Evolutionary conservation across 2,113 vertebrate genomes (phyloP).

Genomic region (Vidua macroura): DNA sequence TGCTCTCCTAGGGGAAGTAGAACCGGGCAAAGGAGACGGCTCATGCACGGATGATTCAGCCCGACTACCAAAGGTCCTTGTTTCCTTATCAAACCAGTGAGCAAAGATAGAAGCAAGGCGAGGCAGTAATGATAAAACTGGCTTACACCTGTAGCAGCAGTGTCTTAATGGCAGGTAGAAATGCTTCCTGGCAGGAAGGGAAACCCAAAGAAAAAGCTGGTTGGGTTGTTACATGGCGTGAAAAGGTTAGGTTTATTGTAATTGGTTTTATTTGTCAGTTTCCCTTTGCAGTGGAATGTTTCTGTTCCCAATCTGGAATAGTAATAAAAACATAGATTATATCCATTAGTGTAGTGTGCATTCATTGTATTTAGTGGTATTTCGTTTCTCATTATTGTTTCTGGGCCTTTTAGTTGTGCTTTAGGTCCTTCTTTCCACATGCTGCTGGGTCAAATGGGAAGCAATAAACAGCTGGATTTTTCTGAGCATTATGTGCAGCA

Average conservation of each 20-base stretch:
- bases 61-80: neutral
- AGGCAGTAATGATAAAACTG: neutral
- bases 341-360: neutral
- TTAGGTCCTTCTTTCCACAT: neutral
- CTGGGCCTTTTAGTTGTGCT: neutral
- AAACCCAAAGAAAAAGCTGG: neutral
- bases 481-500: neutral
- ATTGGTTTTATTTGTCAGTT: neutral
- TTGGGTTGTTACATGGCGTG: neutral
- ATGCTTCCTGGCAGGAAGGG: neutral
- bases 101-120: neutral
- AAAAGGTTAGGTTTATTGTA: neutral
- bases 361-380: neutral
- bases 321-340: neutral
- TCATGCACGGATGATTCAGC: neutral
- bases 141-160: neutral
- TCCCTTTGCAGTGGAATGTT: neutral
- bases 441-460: neutral
- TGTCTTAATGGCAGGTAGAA: neutral
- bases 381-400: neutral
- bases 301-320: neutral
- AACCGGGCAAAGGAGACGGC: neutral
- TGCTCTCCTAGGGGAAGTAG: neutral
- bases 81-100: neutral
- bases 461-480: neutral